A percentile compares a stretch with the other conserved stretches of the same genome.
phyloP scores from a whole-genome alignment of 2,797 vertebrate genomes.

The Acanthurus tractus region DNA sequence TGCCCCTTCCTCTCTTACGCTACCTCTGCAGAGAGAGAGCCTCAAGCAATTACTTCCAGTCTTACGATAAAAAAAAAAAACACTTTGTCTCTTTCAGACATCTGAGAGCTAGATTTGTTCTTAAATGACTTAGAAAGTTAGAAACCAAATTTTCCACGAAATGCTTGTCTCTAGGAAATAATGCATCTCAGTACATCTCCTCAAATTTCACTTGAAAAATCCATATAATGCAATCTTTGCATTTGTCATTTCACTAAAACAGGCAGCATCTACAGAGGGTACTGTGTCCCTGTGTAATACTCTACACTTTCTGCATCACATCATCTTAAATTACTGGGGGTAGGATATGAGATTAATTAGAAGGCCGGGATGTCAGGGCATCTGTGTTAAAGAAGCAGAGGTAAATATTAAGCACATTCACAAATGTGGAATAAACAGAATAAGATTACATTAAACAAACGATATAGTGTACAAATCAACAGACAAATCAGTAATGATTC shows the following conservation, averaged over 20 bases:
- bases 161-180: slow-evolving; percentile 16
- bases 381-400: slow-evolving; percentile 42
- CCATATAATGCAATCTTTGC: slow-evolving; percentile 41
- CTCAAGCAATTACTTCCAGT: slow-evolving; percentile 23
- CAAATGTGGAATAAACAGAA: slow-evolving; percentile 54
- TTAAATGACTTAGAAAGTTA: slow-evolving; percentile 7
- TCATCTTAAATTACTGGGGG: slow-evolving; percentile 41
- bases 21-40: slow-evolving; percentile 1
- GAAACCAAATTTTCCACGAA: slow-evolving; percentile 8
- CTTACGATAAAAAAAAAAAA: slow-evolving; percentile 24
- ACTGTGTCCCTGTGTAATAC: slow-evolving; percentile 34
- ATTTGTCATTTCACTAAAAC: slow-evolving; percentile 41
- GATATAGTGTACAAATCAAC: slow-evolving; percentile 43
- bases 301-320: slow-evolving; percentile 26
- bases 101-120: background rate
- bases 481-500: slow-evolving; percentile 35
- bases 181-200: slow-evolving; percentile 29
- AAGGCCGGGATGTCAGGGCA: slow-evolving; percentile 42
- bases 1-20: slow-evolving; percentile 3
- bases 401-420: slow-evolving; percentile 51
- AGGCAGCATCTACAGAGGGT: slow-evolving; percentile 45
- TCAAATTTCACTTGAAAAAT: slow-evolving; percentile 16
- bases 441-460: slow-evolving; percentile 45
- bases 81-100: background rate
- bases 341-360: slow-evolving; percentile 12